Base-by-base conservation (phyloP, 1,140 invertebrate genomes). In the Telenomus remus region DNA sequence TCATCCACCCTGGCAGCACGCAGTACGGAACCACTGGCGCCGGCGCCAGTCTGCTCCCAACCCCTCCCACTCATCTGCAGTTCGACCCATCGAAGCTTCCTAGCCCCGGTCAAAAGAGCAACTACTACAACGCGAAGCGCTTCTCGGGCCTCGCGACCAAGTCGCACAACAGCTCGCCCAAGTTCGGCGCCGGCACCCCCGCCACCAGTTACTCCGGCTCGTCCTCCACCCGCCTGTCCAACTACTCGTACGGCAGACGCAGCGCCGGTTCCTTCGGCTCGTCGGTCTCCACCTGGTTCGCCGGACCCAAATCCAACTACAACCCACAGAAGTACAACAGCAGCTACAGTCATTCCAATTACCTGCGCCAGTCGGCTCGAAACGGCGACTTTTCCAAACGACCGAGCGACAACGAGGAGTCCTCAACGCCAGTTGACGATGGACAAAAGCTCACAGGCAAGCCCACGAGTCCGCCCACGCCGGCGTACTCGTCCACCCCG, bases 41-140 rank as follows among this genome's bases (percentile, higher is more conserved):
- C 11, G 80, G 82, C 15, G 48, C 76, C 13, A 86, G 83, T 69
- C 79, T 87, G 0, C 66, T 87, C 8, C 85, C 86, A 2, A 86
- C 86, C 9, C 85, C 85, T 2, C 35, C 68, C 7, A 60, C 53
- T n/a, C 69, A 65, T 11, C 79, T 79, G 7, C n/a, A 44, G 9
- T 80, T 79, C 37, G 72, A 76, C 11, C 12, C 33, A 0, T n/a
- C 9, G 0, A 44, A 44, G 13, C 11, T 44, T 2, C 6, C 6
- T 1, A 12, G 13, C n/a, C 43, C n/a, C 59, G 53, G 12, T 47
- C 55, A 33, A 27, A 27, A 27, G 19, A 3, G 2, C 1, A 27
- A 27, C 19, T 27, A 27, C 6, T 27, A 27, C 19, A 27, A 27
- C 19, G 6, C 19, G 19, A 27, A 39, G 51, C 68, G 39, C 46